These are phyloP conservation scores for Onychomys torridus DNA, from an alignment of 2,797 vertebrate species.

Conservation along the genomic window DNA sequence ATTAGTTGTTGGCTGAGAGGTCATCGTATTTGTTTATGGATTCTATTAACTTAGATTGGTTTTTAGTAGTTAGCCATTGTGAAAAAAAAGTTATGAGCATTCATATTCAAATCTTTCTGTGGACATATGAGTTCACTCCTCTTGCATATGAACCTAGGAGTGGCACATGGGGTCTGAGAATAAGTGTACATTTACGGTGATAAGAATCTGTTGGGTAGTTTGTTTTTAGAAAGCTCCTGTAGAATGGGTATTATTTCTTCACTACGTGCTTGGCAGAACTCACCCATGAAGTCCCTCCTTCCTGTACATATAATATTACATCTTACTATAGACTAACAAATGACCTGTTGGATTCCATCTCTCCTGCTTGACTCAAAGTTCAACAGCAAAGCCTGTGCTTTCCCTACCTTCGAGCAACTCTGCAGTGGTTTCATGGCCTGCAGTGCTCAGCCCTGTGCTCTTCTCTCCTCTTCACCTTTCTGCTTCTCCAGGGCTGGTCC, in stretches of 20 bases:
- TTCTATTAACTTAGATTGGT: neutral
- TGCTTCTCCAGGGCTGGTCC: neutral
- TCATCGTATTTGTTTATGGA: neutral
- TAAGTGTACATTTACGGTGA: slow-evolving; percentile 3
- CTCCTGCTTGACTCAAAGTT: neutral
- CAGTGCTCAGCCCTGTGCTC: too few species aligned
- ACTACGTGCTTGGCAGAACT: neutral
- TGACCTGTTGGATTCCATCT: neutral
- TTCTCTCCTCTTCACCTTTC: neutral
- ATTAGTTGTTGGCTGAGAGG: neutral
- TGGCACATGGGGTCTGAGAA: neutral
- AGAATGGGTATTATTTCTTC: slow-evolving; percentile 28
- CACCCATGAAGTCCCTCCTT: neutral
- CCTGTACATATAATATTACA: neutral
- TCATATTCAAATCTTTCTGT: neutral
- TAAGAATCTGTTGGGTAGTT: neutral
- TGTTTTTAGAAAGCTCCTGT: neutral
- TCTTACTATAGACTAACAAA: neutral
- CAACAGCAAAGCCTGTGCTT: neutral
- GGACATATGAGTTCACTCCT: too few species aligned
- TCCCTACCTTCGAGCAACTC: neutral
- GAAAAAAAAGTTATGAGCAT: neutral
- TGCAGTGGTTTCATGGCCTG: neutral
- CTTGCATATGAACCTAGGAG: neutral
- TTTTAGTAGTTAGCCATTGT: neutral